phyloP scores from a whole-genome alignment of 2,888 invertebrate genomes.

The Acleris cristana region DNA sequence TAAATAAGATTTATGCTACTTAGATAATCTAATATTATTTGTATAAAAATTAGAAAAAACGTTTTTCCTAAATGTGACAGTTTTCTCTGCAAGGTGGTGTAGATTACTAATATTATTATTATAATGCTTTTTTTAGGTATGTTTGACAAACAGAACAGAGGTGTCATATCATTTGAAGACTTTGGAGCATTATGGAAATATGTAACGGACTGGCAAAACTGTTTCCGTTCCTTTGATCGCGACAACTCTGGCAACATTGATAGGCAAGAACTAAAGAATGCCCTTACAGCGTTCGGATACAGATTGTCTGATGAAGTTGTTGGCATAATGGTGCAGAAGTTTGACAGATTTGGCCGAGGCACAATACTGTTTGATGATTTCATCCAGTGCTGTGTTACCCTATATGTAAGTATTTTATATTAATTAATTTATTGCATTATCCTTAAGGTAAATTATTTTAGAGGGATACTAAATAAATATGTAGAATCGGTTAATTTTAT shows the following conservation, averaged over 20 bases:
- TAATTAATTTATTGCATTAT: too few species aligned
- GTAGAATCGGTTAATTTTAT: too few species aligned
- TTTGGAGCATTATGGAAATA: slow-evolving; percentile 99
- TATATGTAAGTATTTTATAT: slow-evolving; percentile 90
- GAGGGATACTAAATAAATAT: too few species aligned
- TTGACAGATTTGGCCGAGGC: slow-evolving; percentile 95
- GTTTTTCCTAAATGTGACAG: too few species aligned
- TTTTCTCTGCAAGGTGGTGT: too few species aligned
- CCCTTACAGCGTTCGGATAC: slow-evolving; percentile 95
- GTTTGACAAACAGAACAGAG: slow-evolving; percentile 96
- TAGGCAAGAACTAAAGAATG: slow-evolving; percentile 93
- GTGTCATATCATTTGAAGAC: slow-evolving; percentile 96
- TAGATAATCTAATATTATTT: too few species aligned
- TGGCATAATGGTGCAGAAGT: slow-evolving; percentile 93
- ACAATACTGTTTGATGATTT: slow-evolving; percentile 99
- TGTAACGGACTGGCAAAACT: slow-evolving; percentile 98
- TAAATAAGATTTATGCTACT: too few species aligned
- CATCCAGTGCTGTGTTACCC: slow-evolving; percentile 96
- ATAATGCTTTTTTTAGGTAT: slow-evolving; percentile 85
- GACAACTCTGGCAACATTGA: slow-evolving; percentile 98
- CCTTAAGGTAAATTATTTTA: too few species aligned
- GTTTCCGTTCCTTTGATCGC: slow-evolving; percentile 96
- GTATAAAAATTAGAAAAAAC: too few species aligned
- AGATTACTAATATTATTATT: too few species aligned
- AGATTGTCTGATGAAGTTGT: slow-evolving; percentile 92